These are phyloP conservation scores for Beris chalybata DNA, from an alignment of 2,888 invertebrate species.

Conservation along the genomic window DNA sequence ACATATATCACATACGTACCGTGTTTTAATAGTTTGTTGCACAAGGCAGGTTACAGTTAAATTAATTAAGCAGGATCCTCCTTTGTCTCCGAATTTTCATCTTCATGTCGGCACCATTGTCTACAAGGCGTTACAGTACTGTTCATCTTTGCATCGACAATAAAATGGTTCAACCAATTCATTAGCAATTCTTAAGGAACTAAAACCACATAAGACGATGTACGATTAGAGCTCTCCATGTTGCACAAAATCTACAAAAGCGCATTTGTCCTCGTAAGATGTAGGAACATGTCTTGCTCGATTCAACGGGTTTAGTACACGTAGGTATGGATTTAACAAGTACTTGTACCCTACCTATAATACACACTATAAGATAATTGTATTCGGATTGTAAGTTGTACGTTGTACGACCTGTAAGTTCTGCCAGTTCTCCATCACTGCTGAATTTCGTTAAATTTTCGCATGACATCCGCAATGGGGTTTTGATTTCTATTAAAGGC, in stretches of 20 bases:
- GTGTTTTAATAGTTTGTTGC: no score
- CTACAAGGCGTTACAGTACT: no score
- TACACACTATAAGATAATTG: neutral
- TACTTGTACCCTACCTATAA: constrained; percentile 10
- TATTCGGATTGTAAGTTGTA: no score
- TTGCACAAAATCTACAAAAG: constrained; percentile 33
- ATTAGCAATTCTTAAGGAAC: constrained; percentile 38
- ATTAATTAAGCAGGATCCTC: no score
- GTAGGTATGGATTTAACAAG: no score
- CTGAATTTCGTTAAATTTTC: constrained; percentile 35
- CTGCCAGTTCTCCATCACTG: constrained; percentile 25
- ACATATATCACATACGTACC: no score
- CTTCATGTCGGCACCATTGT: no score
- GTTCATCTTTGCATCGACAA: neutral
- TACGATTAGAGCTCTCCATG: constrained; percentile 34
- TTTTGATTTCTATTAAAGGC: constrained; percentile 31
- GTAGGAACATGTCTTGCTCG: constrained; percentile 28
- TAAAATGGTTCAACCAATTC: constrained; percentile 35
- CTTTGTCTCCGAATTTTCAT: no score
- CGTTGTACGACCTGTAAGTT: constrained; percentile 21
- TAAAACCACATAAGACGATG: constrained; percentile 38
- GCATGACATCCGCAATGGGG: constrained; percentile 36
- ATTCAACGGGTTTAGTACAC: no score
- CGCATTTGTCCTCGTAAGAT: constrained; percentile 34
- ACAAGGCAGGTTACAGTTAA: no score